These are phyloP conservation scores for Dynastes maya DNA, from an alignment of 2,888 invertebrate genomes.

Conservation along the genomic window DNA sequence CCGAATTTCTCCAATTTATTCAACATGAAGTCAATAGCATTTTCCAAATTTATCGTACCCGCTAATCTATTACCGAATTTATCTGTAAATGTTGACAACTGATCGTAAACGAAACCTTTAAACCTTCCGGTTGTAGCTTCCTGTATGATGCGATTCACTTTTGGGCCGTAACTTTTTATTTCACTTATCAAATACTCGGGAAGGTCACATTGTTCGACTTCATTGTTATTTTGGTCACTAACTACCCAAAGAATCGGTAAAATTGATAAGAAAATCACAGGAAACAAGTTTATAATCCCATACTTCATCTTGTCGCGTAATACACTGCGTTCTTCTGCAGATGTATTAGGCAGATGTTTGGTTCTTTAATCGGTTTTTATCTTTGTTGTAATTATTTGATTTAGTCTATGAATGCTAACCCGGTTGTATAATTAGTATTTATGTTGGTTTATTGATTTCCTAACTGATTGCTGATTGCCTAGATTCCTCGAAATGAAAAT, in stretches of 20 bases:
- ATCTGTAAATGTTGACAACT: constrained; percentile 71
- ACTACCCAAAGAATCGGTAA: not conserved
- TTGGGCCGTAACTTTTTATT: constrained; percentile 71
- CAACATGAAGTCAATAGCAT: constrained; percentile 74
- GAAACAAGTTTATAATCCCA: not conserved
- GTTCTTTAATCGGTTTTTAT: too few species aligned
- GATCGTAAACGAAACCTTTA: constrained; percentile 63
- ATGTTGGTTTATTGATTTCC: not conserved
- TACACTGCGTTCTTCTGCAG: not conserved
- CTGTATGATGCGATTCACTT: constrained; percentile 63
- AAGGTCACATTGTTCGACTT: constrained; percentile 66
- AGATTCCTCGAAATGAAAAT: not conserved
- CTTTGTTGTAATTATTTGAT: too few species aligned
- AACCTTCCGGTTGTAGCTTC: constrained; percentile 61
- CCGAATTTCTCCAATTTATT: constrained; percentile 68
- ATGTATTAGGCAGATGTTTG: too few species aligned
- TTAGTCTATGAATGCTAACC: not conserved
- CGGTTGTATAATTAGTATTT: not conserved
- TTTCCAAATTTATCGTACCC: constrained; percentile 72
- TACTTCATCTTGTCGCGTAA: not conserved
- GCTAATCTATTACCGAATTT: constrained; percentile 72
- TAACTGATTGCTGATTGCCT: not conserved
- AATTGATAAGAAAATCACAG: not conserved
- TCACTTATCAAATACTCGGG: constrained; percentile 73
- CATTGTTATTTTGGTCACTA: constrained; percentile 27